phyloP scores from a whole-genome alignment of 1,140 invertebrate species.

The Drosophila repletoides region DNA sequence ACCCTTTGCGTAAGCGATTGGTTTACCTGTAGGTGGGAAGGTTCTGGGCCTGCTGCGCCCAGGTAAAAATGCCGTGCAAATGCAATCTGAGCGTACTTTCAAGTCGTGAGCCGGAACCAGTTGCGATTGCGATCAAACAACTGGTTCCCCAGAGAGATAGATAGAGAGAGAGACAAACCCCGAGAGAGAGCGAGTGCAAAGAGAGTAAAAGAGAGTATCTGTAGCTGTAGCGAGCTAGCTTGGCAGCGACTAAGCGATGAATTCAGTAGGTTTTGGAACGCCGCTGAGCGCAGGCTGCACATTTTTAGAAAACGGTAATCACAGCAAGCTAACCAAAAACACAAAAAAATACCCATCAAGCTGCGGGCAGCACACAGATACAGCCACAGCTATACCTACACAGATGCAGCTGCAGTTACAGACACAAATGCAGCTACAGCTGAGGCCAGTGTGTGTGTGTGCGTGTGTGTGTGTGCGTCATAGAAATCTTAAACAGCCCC shows the following conservation, averaged over 20 bases:
- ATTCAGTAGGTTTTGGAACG: constrained; percentile 75
- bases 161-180: constrained; percentile 4
- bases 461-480: constrained; percentile 42
- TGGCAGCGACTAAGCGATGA: constrained; percentile 17
- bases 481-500: constrained; percentile 56
- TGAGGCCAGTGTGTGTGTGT: constrained; percentile 26
- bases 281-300: constrained; percentile 76
- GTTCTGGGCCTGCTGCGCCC: constrained; percentile 19
- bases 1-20: constrained; percentile 18
- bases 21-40: constrained; percentile 33
- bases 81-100: constrained; percentile 62
- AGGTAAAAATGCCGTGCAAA: constrained; percentile 48
- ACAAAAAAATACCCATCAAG: neutral
- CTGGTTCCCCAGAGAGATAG: constrained; percentile 37
- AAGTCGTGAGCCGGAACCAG: constrained; percentile 55
- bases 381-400: constrained; percentile 24
- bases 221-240: neutral
- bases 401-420: constrained; percentile 48
- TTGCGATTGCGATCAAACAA: constrained; percentile 46
- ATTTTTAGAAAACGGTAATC: constrained; percentile 67
- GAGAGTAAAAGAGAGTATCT: constrained; percentile 19
- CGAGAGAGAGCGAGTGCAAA: constrained; percentile 13
- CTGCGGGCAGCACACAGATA: constrained; percentile 31
- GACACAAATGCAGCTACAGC: constrained; percentile 55
- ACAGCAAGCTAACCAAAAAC: neutral